Base-by-base conservation (phyloP, 2,113 vertebrate species). In the Motacilla tschutschensis region DNA sequence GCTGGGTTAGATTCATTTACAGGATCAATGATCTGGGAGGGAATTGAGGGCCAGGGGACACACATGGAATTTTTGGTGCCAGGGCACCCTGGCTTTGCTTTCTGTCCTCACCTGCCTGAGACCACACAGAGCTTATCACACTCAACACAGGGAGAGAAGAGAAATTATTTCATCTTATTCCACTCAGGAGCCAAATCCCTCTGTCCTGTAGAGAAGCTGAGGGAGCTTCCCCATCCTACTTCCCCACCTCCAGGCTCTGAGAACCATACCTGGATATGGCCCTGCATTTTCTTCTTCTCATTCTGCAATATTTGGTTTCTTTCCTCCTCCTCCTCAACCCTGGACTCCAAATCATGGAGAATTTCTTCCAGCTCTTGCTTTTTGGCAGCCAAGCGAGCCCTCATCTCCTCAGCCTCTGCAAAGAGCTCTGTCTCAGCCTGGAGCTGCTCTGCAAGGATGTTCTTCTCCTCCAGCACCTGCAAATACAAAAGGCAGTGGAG, bases 261-360 rank as follows among this genome's bases (percentile, higher is more conserved):
- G 57, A 64, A 9, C 28, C 54, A 29, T 89, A 99, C 99, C 98
- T 99, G 99, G 75, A 99, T 98, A 78, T 99, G 99, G 0, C 98
- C 93, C 93, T 99, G 99, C 99, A 99, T 99, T 94, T 99, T 99
- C 95, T 99, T 99, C 95, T 99, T 99, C 93, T 99, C 99, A 48
- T 99, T 99, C 94, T 99, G 98, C 92, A 99, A 59, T 66, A 97
- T 97, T 90, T 99, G 99, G 96, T 98, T 99, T 93, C 99, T 97
- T 92, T 99, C 99, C 85, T 99, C 99, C 66, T 99, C 99, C 58
- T 99, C 99, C 89, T 99, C 99, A 47, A 99, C 98, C 24, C 99
- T 97, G 14, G 99, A 99, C 92, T 99, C 99, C 87, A 99, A 93
- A 92, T 99, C 99, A 24, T 99, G 98, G 21, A 99, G 97, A 83